Conservation (phyloP, 2,888 invertebrate genomes). For the Drosophila tanythrix region DNA sequence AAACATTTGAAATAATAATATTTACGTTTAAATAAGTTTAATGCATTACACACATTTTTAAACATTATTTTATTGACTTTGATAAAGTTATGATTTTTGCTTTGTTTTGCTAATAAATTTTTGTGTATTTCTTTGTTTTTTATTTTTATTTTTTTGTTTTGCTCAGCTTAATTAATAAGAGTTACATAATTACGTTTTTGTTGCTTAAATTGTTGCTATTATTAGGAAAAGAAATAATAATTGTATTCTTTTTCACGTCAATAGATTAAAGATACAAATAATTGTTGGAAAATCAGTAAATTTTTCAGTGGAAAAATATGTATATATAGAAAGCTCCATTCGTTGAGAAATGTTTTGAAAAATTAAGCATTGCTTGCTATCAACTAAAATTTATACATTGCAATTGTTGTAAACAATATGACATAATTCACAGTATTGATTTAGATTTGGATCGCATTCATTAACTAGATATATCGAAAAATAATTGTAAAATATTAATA, state of each 20-base stretch:
- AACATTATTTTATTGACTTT: constrained; percentile 81
- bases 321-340: constrained; percentile 38
- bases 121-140: constrained; percentile 64
- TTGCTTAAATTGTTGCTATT: constrained; percentile 62
- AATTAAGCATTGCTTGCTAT: constrained; percentile 43
- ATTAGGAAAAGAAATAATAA: constrained; percentile 52
- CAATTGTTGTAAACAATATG: constrained; percentile 57
- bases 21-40: constrained; percentile 74
- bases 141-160: constrained; percentile 57
- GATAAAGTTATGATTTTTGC: constrained; percentile 67
- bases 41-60: constrained; percentile 75
- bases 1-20: constrained; percentile 70
- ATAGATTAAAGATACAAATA: constrained; percentile 45
- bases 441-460: constrained; percentile 37
- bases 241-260: constrained; percentile 61
- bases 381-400: constrained; percentile 67
- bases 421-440: constrained; percentile 60
- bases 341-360: constrained; percentile 29
- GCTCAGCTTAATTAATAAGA: constrained; percentile 63
- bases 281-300: constrained; percentile 48
- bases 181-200: constrained; percentile 63
- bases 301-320: constrained; percentile 34
- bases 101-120: constrained; percentile 70
- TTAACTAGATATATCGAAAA: constrained; percentile 38
- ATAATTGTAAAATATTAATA: constrained; percentile 45